Percentiles rank a stretch among this genome's conserved stretches.
Evolutionary conservation across 2,888 invertebrate genomes (phyloP).

Genomic region (Ophonus ardosiacus): DNA sequence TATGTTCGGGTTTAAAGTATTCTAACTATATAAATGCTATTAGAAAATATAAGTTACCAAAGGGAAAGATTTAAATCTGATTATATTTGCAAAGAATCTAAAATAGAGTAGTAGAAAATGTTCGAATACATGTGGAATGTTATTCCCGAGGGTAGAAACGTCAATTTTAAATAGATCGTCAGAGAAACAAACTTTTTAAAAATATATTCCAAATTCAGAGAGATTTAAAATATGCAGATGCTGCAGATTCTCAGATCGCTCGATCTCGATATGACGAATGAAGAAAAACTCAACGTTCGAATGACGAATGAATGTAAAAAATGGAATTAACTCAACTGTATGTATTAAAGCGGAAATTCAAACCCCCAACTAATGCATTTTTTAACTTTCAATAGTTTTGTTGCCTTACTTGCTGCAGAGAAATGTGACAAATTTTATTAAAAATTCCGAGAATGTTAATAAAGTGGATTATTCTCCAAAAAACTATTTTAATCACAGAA

Average conservation of each 20-base stretch:
- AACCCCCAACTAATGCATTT: neutral
- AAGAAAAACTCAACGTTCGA: neutral
- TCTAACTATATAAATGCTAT: too few species aligned
- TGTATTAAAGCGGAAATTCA: neutral
- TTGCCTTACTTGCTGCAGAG: neutral
- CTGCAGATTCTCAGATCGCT: conserved; percentile 2
- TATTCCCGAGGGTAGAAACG: conserved; percentile 7
- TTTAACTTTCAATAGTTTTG: conserved; percentile 1
- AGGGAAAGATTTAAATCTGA: neutral
- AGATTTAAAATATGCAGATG: conserved; percentile 19
- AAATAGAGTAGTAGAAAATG: neutral
- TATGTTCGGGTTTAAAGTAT: too few species aligned
- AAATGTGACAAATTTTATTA: conserved; percentile 8
- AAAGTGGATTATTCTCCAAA: neutral
- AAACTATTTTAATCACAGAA: neutral
- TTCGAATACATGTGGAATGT: neutral
- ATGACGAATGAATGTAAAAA: neutral
- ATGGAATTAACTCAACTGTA: neutral
- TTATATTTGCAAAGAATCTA: conserved; percentile 7
- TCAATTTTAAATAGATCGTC: conserved; percentile 23
- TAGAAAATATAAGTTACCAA: too few species aligned
- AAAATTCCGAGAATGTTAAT: conserved; percentile 19
- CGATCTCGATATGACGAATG: neutral
- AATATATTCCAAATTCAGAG: conserved; percentile 15
- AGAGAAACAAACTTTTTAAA: conserved; percentile 30